Conservation (phyloP, 2,888 invertebrate species). For the Meliscaeva auricollis region DNA sequence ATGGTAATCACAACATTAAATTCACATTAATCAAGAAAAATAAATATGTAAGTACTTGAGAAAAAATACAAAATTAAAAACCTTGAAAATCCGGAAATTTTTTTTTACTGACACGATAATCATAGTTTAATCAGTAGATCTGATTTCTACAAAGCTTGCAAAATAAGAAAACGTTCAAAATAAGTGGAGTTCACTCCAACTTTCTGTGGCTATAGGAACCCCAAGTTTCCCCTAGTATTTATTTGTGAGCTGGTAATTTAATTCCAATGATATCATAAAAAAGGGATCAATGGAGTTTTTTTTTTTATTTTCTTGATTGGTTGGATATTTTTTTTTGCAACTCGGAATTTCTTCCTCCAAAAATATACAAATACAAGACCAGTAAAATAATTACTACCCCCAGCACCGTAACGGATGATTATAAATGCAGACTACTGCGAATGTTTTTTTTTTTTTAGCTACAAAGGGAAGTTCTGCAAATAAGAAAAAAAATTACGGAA, state of each 20-base stretch:
- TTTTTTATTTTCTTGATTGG: conserved; percentile 37
- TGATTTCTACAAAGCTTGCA: too few relatives aligned
- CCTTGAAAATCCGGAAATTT: background rate
- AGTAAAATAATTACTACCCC: conserved; percentile 29
- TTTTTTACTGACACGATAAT: background rate
- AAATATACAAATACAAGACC: background rate
- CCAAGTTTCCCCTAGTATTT: background rate
- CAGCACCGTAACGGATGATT: conserved; percentile 49
- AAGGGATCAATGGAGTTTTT: conserved; percentile 22
- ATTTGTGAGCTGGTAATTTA: conserved; percentile 37
- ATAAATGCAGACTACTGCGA: conserved; percentile 28
- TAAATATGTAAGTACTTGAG: too few relatives aligned
- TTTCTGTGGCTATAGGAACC: background rate
- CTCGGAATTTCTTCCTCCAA: conserved; percentile 48
- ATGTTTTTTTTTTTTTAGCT: conserved; percentile 29
- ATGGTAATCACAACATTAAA: too few relatives aligned
- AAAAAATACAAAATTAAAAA: background rate
- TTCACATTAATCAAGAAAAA: too few relatives aligned
- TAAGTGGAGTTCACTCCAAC: too few relatives aligned
- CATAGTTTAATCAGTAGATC: background rate
- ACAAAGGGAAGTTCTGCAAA: background rate
- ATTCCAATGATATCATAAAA: conserved; percentile 52
- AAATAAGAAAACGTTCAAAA: too few relatives aligned
- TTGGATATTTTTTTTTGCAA: conserved; percentile 56
- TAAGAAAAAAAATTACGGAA: conserved; percentile 45